These are phyloP conservation scores for Muschampia plurimacula DNA, from an alignment of 2,888 invertebrate species.

Conservation along the genomic window DNA sequence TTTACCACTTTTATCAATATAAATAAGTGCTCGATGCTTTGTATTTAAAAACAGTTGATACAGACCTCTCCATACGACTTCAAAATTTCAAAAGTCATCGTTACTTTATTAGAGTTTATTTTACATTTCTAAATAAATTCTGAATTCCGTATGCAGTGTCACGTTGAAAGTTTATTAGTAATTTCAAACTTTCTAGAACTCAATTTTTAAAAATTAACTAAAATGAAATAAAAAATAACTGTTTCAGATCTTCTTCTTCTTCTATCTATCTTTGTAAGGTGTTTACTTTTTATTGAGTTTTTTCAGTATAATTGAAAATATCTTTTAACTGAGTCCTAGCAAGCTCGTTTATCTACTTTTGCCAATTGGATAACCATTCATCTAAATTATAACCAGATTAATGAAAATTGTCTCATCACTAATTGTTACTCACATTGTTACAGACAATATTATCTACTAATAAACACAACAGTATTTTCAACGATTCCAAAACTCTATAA, in stretches of 20 bases:
- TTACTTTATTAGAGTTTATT: background rate
- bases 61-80: conserved; percentile 23
- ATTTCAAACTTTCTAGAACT: conserved; percentile 21
- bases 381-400: conserved; percentile 45
- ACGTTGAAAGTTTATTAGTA: background rate
- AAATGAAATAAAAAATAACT: background rate
- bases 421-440: conserved; percentile 52
- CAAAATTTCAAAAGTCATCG: background rate
- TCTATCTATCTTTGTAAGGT: background rate
- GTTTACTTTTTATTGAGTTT: background rate
- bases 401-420: conserved; percentile 44
- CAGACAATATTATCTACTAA: conserved; percentile 57
- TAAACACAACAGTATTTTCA: conserved; percentile 62
- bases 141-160: conserved; percentile 22
- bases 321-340: conserved; percentile 8
- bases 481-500: conserved; percentile 46
- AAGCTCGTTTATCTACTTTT: conserved; percentile 21
- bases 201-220: background rate
- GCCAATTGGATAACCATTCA: conserved; percentile 10
- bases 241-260: background rate
- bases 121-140: background rate
- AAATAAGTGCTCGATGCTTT: conserved; percentile 32
- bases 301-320: background rate
- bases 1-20: conserved; percentile 32
- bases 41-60: background rate